Evolutionary conservation across 2,888 invertebrate genomes (phyloP).

Genomic region (Tenthredo amoena): DNA sequence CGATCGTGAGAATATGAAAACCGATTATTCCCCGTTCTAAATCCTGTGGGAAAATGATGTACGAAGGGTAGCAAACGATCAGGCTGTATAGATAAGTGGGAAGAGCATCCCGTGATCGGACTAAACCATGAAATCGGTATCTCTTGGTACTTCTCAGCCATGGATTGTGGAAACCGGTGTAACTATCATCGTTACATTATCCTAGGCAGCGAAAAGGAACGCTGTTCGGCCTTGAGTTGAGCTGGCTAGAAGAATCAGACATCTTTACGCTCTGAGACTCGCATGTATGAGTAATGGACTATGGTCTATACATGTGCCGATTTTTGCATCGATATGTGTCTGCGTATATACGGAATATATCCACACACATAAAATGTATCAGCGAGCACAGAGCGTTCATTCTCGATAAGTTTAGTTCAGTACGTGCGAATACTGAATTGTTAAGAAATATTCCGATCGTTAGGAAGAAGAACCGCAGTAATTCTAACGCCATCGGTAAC

Average conservation of each 20-base stretch:
- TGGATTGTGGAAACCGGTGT: conserved; percentile 38
- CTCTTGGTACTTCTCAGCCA: background rate
- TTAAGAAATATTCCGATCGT: conserved; percentile 16
- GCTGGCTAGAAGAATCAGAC: conserved; percentile 30
- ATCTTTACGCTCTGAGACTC: conserved; percentile 32
- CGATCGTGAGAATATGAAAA: background rate
- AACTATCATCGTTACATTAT: conserved; percentile 68
- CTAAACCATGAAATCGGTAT: background rate
- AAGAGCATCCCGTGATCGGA: background rate
- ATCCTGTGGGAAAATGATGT: background rate
- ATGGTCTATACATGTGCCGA: background rate
- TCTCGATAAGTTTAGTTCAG: background rate
- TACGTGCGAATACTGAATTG: background rate
- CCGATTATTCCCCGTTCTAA: background rate
- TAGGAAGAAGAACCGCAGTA: conserved; percentile 25
- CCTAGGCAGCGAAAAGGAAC: conserved; percentile 77
- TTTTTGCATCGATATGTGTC: background rate
- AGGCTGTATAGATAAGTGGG: background rate
- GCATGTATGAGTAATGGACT: background rate
- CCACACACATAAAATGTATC: background rate
- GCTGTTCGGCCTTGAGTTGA: conserved; percentile 56
- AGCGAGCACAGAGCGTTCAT: background rate
- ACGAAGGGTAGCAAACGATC: background rate
- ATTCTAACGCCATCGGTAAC: background rate
- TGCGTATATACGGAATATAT: background rate